Evolutionary conservation across 2,888 invertebrate genomes (phyloP), one percentile per base, ranked within the genome.

Genomic region (Malthinus flaveolus): DNA sequence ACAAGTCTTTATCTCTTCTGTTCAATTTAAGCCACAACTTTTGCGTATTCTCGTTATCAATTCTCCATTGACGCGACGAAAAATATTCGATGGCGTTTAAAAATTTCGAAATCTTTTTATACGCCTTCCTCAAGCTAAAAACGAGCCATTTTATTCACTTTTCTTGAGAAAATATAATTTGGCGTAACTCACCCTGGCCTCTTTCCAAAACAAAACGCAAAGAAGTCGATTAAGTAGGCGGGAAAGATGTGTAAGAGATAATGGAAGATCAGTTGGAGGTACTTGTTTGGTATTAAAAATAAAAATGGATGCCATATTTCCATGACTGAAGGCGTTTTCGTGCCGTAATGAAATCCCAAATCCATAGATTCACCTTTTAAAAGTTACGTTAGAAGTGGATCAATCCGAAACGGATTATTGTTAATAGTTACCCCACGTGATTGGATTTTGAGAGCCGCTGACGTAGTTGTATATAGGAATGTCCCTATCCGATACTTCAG

Each of bases 91-190:
- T 75, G 0, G 89, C 85, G 1, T 85, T 82, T 5, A 88, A 83
- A 62, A 93, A 89, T 75, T 88, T 89, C 75, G 93, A 89, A 48
- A 95, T 85, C 74, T 91, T 92, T 60, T 81, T 83, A 75, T 94
- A 94, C 48, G 89, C 83, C 66, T 86, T 87, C 65, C 90, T 78
- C 83, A 93, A 84, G 90, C 94, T 82, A 37, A 70, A 71, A 71
- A 46, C 36, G n/a, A 56, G 53, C 1, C 12, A 42, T 15, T 6
- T 10, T 15, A 6, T 42, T 9, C 13, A 12, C 12, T 12, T 15
- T 42, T 42, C 5, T 7, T 15, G 7, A 5, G 8, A n/a, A 6
- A 6, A 34, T n/a, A 5, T 34, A 3, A 34, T n/a, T 34, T 5
- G 13, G 7, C 9, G 7, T 13, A 10, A 13, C 39, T 13, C 10